A percentile compares a stretch with the other conserved stretches of the same genome.
Evolutionary conservation across 2,797 vertebrate genomes (phyloP).

Genomic region (Tolypeutes matacus): DNA sequence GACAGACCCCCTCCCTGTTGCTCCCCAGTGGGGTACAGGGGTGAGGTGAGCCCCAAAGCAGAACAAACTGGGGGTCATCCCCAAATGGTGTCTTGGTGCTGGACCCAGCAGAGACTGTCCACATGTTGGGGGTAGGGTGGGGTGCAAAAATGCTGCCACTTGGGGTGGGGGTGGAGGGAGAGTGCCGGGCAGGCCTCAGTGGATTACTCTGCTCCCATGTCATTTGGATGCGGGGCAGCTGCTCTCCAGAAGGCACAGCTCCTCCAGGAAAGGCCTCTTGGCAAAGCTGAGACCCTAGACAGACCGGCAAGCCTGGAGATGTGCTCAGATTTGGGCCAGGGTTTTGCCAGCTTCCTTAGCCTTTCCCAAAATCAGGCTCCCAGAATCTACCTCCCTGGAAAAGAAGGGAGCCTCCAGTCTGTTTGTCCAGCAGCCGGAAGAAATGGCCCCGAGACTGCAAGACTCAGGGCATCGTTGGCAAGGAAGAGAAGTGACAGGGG

Average conservation of each 20-base stretch:
- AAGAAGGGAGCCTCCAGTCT: neutral
- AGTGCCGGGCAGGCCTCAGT: neutral
- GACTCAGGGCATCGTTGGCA: accelerated
- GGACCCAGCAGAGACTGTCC: neutral
- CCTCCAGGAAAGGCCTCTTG: neutral
- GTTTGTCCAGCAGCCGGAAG: neutral
- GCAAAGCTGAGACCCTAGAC: neutral
- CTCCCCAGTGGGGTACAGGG: neutral
- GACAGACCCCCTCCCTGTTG: neutral
- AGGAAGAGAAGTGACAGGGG: neutral
- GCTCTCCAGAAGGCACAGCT: neutral
- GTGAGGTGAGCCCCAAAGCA: neutral
- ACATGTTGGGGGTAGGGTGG: neutral
- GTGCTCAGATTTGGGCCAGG: neutral
- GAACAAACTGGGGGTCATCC: neutral
- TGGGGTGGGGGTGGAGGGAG: neutral
- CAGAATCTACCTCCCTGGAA: neutral
- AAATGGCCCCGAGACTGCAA: neutral
- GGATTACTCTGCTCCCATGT: neutral
- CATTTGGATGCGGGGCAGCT: neutral
- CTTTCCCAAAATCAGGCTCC: neutral
- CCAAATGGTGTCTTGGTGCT: neutral
- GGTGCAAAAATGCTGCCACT: too few relatives aligned
- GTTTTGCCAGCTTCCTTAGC: neutral
- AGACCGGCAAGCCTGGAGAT: neutral